Evolutionary conservation across 2,888 invertebrate genomes (phyloP), one percentile per base, ranked within the genome.

Genomic region (Tholera decimalis): DNA sequence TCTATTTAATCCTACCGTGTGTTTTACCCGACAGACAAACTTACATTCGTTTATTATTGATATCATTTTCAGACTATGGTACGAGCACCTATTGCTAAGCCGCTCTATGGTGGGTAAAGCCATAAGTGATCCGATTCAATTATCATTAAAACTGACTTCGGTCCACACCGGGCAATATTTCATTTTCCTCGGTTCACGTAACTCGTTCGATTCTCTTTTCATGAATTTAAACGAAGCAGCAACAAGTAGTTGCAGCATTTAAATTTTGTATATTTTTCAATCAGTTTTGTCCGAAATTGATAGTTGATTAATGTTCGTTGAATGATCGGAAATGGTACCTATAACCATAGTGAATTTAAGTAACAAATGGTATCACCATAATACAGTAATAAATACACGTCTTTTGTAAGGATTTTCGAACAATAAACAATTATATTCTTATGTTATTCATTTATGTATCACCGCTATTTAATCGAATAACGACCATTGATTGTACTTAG

Each of bases 211-310:
- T 76, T 55, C 76, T 50, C 58, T 59, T 72, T 72, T 58, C 70
- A 76, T 76, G 71, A 69, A 76, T 76, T 76, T 75, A 58, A 71
- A 72, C 33, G 70, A 71, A 75, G 54, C 28, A 76, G 76, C 71
- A 75, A 72, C 76, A 75, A 69, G 71, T 57, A 43, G 75, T 59
- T 55, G 76, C 69, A 30, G 54, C 35, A 50, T 41, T 76, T 44
- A 49, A 30, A 9, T 41, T 68, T 49, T 50, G 70, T 59, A 50
- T 69, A 75, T 41, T 59, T 54, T 59, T 69, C 44, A 47, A 57
- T 73, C 54, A 33, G 15, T 54, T 18, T 33, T 33, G 20, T 3
- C 15, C 30, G 13, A 43, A 49, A 53, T 49, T 67, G 47, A 30
- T 50, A 20, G 22, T 68, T 47, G 18, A 57, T 74, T 57, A 37